Percentiles rank a stretch among this genome's conserved stretches.
Evolutionary conservation across 2,113 vertebrate genomes (phyloP).

Genomic region (Gnathonemus echidnorhynchus): DNA sequence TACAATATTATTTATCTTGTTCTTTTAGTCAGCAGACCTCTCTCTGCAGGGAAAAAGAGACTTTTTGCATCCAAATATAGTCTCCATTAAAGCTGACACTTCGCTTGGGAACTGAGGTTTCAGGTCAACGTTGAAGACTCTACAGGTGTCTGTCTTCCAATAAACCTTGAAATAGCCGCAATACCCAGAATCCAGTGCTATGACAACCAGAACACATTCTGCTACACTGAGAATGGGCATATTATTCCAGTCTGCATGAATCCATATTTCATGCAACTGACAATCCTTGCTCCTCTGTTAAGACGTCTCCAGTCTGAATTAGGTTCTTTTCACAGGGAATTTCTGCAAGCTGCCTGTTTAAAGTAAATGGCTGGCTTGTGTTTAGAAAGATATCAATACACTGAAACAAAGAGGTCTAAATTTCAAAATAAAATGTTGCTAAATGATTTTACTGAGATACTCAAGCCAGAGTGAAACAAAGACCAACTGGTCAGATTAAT

Average conservation of each 20-base stretch:
- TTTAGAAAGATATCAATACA: background rate
- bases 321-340: background rate
- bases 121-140: background rate
- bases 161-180: background rate
- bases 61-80: background rate
- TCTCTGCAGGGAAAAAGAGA: background rate
- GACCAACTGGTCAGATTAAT: background rate
- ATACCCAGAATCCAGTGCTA: background rate
- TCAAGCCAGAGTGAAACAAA: background rate
- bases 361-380: background rate
- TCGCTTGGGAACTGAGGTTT: background rate
- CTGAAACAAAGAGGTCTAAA: background rate
- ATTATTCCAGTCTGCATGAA: background rate
- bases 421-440: background rate
- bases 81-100: background rate
- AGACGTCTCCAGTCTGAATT: background rate
- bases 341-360: background rate
- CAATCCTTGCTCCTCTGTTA: background rate
- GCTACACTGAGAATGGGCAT: background rate
- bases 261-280: background rate
- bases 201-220: background rate
- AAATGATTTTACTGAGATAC: background rate
- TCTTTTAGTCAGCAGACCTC: background rate
- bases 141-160: background rate
- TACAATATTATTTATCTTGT: background rate